A percentile compares a stretch with the other conserved stretches of the same genome.
Conservation (phyloP, 2,113 vertebrate species). For the Neolamprologus brichardi region DNA sequence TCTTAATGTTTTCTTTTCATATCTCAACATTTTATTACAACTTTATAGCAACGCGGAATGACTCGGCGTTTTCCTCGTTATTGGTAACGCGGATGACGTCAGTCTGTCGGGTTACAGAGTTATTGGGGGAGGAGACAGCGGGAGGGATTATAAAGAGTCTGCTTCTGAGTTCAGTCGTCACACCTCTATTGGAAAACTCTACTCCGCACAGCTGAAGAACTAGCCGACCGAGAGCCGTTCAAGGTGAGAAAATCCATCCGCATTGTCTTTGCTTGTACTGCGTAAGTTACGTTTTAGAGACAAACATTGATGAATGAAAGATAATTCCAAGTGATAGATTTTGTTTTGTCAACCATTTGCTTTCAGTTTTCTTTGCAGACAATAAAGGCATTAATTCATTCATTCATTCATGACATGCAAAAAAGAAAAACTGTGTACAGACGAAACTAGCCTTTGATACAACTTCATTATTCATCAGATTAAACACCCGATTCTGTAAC, state of each 20-base stretch:
- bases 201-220: neutral
- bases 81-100: neutral
- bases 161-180: neutral
- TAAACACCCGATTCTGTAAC: neutral
- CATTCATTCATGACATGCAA: neutral
- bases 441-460: neutral
- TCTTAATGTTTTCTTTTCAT: neutral
- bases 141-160: slow-evolving; percentile 1
- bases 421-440: neutral
- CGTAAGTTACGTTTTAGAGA: neutral
- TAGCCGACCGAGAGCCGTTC: neutral
- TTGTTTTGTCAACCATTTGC: neutral
- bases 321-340: neutral
- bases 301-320: neutral
- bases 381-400: neutral
- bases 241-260: slow-evolving; percentile 8
- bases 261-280: neutral
- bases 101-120: neutral
- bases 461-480: neutral
- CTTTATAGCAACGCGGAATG: neutral
- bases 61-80: neutral
- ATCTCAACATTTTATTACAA: neutral
- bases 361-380: neutral
- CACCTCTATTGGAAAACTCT: neutral
- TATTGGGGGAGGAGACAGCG: slow-evolving; percentile 11